These are phyloP conservation scores for Pandemis cinnamomeana DNA, from an alignment of 2,888 invertebrate species.

Conservation along the genomic window DNA sequence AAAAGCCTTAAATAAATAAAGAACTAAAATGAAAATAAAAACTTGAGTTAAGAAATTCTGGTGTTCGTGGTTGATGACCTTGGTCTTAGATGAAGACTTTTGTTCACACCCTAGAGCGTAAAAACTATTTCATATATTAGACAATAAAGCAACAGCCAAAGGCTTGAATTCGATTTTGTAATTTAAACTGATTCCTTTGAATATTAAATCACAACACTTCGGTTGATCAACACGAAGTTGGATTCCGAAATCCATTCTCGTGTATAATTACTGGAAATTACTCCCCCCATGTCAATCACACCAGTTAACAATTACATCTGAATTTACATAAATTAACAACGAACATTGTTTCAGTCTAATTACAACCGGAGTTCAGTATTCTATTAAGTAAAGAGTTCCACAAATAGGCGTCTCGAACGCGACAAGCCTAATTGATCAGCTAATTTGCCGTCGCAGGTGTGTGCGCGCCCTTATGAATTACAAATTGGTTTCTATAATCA, in stretches of 20 bases:
- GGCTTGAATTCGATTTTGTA: too few species aligned
- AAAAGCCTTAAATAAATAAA: too few species aligned
- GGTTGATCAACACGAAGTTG: neutral
- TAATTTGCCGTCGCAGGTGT: slow-evolving; percentile 42
- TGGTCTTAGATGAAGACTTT: too few species aligned
- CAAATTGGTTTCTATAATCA: slow-evolving; percentile 45
- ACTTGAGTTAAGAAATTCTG: too few species aligned
- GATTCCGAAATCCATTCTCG: neutral
- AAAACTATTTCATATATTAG: too few species aligned
- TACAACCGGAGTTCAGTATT: slow-evolving; percentile 42
- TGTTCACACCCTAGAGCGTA: too few species aligned
- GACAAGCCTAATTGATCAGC: slow-evolving; percentile 44
- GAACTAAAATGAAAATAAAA: too few species aligned
- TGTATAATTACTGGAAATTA: neutral
- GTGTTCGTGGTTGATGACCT: too few species aligned
- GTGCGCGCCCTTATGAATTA: slow-evolving; percentile 44
- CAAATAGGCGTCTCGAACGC: slow-evolving; percentile 40
- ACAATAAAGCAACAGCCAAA: too few species aligned
- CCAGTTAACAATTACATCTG: slow-evolving; percentile 25
- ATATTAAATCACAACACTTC: neutral
- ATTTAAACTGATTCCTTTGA: neutral
- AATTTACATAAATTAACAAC: slow-evolving; percentile 24
- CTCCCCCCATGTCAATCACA: slow-evolving; percentile 21
- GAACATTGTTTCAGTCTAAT: slow-evolving; percentile 40
- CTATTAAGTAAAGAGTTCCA: slow-evolving; percentile 39